A percentile compares a stretch with the other conserved stretches of the same genome.
These are phyloP conservation scores for Panopea generosa DNA, from an alignment of 2,888 invertebrate genomes.

Conservation along the genomic window DNA sequence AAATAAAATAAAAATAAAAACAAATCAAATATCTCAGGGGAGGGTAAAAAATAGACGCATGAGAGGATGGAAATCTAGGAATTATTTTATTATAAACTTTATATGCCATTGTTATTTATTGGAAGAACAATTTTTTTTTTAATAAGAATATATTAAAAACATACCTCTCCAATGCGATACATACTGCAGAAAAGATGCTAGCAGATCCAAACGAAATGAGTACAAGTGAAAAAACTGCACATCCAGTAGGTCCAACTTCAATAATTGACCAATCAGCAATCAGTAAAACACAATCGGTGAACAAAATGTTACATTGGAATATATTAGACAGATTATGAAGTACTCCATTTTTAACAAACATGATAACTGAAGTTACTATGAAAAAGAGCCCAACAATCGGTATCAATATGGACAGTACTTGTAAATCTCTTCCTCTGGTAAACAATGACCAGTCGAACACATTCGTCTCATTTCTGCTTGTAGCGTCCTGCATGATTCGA, in stretches of 20 bases:
- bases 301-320: slow-evolving; percentile 32
- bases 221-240: slow-evolving; percentile 22
- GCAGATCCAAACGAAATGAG: slow-evolving; percentile 37
- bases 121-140: too few species aligned
- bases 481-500: too few species aligned
- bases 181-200: slow-evolving; percentile 21
- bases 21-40: too few species aligned
- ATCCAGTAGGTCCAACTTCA: slow-evolving; percentile 6
- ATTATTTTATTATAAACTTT: too few species aligned
- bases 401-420: slow-evolving; percentile 10
- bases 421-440: neutral
- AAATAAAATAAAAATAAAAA: too few species aligned
- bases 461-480: neutral
- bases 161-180: slow-evolving; percentile 40
- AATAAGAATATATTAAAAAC: too few species aligned
- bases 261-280: slow-evolving; percentile 26
- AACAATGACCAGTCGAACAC: neutral
- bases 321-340: slow-evolving; percentile 20
- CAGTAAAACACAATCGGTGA: slow-evolving; percentile 27
- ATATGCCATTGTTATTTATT: too few species aligned
- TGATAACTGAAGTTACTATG: slow-evolving; percentile 25
- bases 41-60: too few species aligned
- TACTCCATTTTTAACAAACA: slow-evolving; percentile 32
- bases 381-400: slow-evolving; percentile 35
- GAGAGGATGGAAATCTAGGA: too few species aligned